Conservation (phyloP, 1,140 invertebrate genomes). For the Ridgeia piscesae region DNA sequence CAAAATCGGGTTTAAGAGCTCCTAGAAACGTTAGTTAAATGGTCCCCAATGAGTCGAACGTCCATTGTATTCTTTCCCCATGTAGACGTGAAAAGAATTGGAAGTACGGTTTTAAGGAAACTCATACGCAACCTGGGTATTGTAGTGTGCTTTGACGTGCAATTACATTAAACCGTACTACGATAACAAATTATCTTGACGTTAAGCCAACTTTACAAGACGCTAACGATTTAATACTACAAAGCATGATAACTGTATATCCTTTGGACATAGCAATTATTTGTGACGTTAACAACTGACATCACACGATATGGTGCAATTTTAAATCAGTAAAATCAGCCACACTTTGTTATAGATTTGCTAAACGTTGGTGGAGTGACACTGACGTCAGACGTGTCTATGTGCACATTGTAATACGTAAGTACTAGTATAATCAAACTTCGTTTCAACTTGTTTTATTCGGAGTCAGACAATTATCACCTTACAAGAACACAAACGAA, state of each 20-base stretch:
- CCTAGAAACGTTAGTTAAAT: no score
- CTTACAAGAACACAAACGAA: background rate
- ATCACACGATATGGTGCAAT: background rate
- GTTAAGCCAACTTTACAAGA: background rate
- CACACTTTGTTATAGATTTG: background rate
- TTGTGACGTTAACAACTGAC: background rate
- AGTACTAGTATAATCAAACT: background rate
- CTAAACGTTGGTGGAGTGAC: background rate
- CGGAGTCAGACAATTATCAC: background rate
- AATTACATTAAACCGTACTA: background rate
- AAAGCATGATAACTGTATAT: background rate
- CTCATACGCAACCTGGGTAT: background rate
- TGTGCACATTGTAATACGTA: background rate
- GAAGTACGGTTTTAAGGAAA: background rate
- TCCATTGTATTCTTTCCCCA: no score
- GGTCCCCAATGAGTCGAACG: no score
- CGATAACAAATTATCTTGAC: background rate
- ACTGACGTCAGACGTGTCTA: background rate
- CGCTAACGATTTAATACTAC: background rate
- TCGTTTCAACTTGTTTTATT: background rate
- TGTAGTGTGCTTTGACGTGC: background rate
- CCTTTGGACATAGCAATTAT: background rate
- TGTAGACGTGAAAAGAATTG: background rate
- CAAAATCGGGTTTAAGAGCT: no score
- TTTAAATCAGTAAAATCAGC: background rate